Percentiles rank a stretch among this genome's conserved stretches.
phyloP scores from a whole-genome alignment of 2,888 invertebrate species.

The Bugulina stolonifera region DNA sequence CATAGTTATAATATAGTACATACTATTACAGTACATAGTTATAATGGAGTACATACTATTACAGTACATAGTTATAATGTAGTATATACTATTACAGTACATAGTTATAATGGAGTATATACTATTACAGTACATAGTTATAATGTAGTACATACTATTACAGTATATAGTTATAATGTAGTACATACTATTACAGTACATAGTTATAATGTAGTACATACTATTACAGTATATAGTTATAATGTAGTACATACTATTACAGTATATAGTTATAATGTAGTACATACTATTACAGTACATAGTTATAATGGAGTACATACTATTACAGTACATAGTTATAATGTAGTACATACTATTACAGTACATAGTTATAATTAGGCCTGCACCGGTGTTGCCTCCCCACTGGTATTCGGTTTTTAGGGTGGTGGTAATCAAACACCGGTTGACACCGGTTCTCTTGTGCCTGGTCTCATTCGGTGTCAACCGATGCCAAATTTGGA shows the following conservation, averaged over 20 bases:
- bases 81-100: conserved; percentile 61
- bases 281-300: conserved; percentile 63
- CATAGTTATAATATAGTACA: too few relatives aligned
- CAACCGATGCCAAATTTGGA: too few relatives aligned
- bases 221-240: conserved; percentile 68
- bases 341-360: conserved; percentile 65
- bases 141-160: too few relatives aligned
- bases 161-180: conserved; percentile 74
- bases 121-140: too few relatives aligned
- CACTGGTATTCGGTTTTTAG: too few relatives aligned
- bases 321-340: conserved; percentile 67
- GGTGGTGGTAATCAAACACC: too few relatives aligned
- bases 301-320: conserved; percentile 70
- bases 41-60: conserved; percentile 71
- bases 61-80: too few relatives aligned
- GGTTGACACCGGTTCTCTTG: too few relatives aligned
- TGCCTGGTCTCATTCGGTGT: too few relatives aligned
- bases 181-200: too few relatives aligned
- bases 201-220: too few relatives aligned
- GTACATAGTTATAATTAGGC: conserved; percentile 71
- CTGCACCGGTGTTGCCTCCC: conserved; percentile 68
- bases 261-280: too few relatives aligned
- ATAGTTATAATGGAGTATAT: conserved; percentile 72
- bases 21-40: conserved; percentile 63
- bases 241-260: conserved; percentile 68